Percentiles rank a stretch among this genome's conserved stretches.
These are phyloP conservation scores for Drosophila cyrtoloma DNA, from an alignment of 2,888 invertebrate genomes.

Conservation along the genomic window DNA sequence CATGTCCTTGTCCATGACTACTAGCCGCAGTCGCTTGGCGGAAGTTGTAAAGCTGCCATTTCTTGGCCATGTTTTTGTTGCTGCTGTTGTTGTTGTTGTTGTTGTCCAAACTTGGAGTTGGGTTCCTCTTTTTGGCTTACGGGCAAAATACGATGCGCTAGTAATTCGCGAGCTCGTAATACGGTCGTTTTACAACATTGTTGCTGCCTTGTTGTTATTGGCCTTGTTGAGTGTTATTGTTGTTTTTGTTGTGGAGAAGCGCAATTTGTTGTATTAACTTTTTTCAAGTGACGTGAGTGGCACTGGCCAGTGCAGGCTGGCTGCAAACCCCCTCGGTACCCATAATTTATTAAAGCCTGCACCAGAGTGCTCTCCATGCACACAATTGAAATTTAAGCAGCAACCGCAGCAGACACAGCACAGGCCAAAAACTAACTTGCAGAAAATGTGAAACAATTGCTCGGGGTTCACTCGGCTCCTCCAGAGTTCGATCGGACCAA, in stretches of 20 bases:
- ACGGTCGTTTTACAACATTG: constrained; percentile 70
- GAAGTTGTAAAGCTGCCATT: constrained; percentile 84
- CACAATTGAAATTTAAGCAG: constrained; percentile 80
- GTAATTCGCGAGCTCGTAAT: constrained; percentile 82
- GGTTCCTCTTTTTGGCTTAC: constrained; percentile 51
- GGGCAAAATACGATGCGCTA: constrained; percentile 52
- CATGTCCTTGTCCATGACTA: constrained; percentile 21
- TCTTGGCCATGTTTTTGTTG: constrained; percentile 65
- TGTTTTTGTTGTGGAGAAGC: constrained; percentile 56
- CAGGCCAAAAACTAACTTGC: constrained; percentile 54
- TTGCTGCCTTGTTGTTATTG: constrained; percentile 55
- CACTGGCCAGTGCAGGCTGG: constrained; percentile 36
- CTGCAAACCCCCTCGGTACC: constrained; percentile 29
- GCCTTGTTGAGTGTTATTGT: constrained; percentile 54
- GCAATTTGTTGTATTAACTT: constrained; percentile 80
- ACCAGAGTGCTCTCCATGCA: constrained; percentile 75
- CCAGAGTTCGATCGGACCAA: constrained; percentile 43
- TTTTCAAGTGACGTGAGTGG: constrained; percentile 73
- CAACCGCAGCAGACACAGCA: constrained; percentile 20
- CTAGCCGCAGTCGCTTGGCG: constrained; percentile 62
- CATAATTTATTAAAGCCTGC: constrained; percentile 82
- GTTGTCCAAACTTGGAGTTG: constrained; percentile 23
- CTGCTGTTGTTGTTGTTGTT: constrained; percentile 32
- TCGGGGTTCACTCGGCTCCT: constrained; percentile 14
- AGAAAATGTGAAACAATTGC: constrained; percentile 70